These are phyloP conservation scores for Carcharodon carcharias DNA, from an alignment of 2,797 vertebrate genomes.

Conservation along the genomic window DNA sequence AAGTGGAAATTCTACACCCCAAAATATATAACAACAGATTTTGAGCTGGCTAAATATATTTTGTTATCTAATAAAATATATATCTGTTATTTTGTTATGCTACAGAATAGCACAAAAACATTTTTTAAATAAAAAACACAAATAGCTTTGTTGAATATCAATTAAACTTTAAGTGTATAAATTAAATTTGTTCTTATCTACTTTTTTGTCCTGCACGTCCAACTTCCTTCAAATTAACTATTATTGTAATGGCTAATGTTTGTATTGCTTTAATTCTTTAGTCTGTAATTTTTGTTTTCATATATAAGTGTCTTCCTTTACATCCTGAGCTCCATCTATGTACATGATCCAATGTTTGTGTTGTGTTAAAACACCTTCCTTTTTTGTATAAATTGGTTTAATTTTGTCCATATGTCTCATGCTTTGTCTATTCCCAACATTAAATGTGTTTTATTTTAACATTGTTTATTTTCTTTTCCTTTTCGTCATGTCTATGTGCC, in stretches of 20 bases:
- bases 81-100: background rate
- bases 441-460: background rate
- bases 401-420: background rate
- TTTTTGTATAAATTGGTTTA: background rate
- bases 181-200: background rate
- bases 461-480: conserved; percentile 5
- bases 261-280: background rate
- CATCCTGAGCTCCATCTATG: background rate
- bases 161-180: background rate
- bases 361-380: background rate
- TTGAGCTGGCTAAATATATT: background rate
- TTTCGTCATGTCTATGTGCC: background rate
- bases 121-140: background rate
- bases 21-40: background rate
- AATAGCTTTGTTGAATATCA: background rate
- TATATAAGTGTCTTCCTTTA: background rate
- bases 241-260: background rate
- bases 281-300: background rate
- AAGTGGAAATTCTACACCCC: background rate
- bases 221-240: too few relatives aligned
- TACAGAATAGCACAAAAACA: background rate
- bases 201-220: background rate
- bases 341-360: background rate
- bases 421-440: background rate
- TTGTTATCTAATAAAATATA: background rate